Percentiles rank a stretch among this genome's conserved stretches.
Conservation (phyloP, 2,888 invertebrate genomes). For the Actias luna region DNA sequence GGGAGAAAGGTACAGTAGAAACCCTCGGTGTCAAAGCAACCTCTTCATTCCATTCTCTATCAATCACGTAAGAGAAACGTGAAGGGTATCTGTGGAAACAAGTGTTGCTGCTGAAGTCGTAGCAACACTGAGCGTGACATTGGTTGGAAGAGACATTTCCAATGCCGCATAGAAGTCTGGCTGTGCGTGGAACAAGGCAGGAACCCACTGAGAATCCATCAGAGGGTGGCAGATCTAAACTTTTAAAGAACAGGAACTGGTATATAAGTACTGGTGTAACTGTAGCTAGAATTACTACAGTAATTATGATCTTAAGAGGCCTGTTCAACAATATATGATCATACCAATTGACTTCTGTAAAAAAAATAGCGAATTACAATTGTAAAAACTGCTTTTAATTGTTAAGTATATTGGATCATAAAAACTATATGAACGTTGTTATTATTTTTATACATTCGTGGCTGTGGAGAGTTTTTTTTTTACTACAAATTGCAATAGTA, state of each 20-base stretch:
- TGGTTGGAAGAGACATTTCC: conserved; percentile 47
- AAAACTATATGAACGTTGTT: no score
- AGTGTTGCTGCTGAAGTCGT: conserved; percentile 55
- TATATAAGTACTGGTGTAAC: conserved; percentile 59
- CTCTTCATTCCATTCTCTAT: conserved; percentile 57
- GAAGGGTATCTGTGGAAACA: conserved; percentile 81
- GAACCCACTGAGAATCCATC: conserved; percentile 70
- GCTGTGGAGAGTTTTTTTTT: no score
- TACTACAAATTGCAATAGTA: no score
- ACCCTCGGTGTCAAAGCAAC: conserved; percentile 53
- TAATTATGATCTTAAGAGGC: conserved; percentile 51
- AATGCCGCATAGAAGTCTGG: conserved; percentile 63
- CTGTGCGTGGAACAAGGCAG: conserved; percentile 52
- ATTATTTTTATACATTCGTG: no score
- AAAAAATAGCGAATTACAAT: conserved; percentile 19
- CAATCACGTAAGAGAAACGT: conserved; percentile 69
- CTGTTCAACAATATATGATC: conserved; percentile 62
- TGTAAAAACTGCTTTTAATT: no score
- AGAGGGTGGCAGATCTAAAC: conserved; percentile 45
- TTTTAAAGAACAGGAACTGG: conserved; percentile 49
- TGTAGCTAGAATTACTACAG: conserved; percentile 44
- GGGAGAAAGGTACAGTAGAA: conserved; percentile 53
- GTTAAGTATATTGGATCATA: no score
- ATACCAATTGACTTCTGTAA: conserved; percentile 70
- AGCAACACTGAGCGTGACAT: conserved; percentile 78